Base-by-base conservation (phyloP, 1,140 invertebrate species). In the Pogonognathellus flavescens region DNA sequence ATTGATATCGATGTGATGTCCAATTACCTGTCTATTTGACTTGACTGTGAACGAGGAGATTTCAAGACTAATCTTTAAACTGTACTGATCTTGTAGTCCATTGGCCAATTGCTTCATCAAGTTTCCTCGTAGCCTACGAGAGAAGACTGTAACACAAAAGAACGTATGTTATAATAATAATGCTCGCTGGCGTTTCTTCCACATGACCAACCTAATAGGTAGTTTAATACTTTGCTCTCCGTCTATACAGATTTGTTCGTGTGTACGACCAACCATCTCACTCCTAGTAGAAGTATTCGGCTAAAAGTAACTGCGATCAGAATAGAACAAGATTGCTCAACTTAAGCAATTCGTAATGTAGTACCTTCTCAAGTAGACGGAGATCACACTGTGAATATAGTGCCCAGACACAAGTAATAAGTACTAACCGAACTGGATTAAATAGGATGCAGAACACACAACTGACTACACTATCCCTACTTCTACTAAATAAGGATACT, bases 1-100 rank as follows among this genome's bases (percentile, higher is more conserved):
- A 81, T 81, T 81, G 80, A 81, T 81, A 81, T 81, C 52, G 80
- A 81, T 81, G 80, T 81, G 80, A 81, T 57, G 80, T 81, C 80
- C 80, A 81, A 81, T 81, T 81, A 81, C 80, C 80, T 81, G 80
- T 81, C 80, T 81, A 25, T 81, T 81, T 57, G 50, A 81, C 22
- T 81, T 31, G 22, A n/a, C 18, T 66, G 22, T 25, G 25, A 66
- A 14, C 20, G 22, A 66, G 62, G 22, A 41, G 31, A 41, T 41
- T 41, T 41, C 31, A 41, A 41, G 31, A 41, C 31, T 41, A 41
- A 41, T 41, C 31, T 41, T 41, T 41, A 41, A 41, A 41, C 31
- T 41, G 31, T 41, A 41, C 31, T 41, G 31, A 41, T 41, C 31
- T 6, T 41, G 31, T 41, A 41, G 2, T 41, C 31, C 31, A 41